Conservation (phyloP, 2,888 invertebrate genomes). For the Dryocosmus kuriphilus region DNA sequence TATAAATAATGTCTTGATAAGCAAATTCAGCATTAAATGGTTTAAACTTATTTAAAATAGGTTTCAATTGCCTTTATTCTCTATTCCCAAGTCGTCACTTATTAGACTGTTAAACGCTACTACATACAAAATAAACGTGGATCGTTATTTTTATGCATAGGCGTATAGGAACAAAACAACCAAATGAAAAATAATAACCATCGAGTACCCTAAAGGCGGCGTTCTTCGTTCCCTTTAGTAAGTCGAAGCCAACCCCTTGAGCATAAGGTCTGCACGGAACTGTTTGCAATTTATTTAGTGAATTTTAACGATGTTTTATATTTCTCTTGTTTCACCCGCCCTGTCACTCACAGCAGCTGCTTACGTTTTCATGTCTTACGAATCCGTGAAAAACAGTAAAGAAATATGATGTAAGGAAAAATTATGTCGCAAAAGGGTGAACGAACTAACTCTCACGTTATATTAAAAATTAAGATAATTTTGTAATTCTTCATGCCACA, state of each 20-base stretch:
- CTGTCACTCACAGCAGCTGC: conserved; percentile 56
- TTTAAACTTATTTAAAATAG: too few relatives aligned
- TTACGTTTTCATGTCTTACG: conserved; percentile 55
- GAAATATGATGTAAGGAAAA: neutral
- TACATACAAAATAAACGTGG: too few relatives aligned
- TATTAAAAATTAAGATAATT: too few relatives aligned
- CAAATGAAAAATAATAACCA: conserved; percentile 73
- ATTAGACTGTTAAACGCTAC: too few relatives aligned
- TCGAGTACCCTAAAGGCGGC: neutral
- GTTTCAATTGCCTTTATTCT: too few relatives aligned
- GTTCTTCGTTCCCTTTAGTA: conserved; percentile 40
- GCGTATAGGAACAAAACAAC: conserved; percentile 62
- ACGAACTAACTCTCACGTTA: neutral
- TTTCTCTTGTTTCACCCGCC: conserved; percentile 61
- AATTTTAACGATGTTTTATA: conserved; percentile 75
- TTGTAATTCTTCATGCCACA: too few relatives aligned
- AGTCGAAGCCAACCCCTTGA: conserved; percentile 50
- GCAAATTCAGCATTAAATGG: too few relatives aligned
- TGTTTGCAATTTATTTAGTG: conserved; percentile 73
- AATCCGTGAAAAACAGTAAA: conserved; percentile 41
- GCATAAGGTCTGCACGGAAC: conserved; percentile 67
- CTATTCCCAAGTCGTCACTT: too few relatives aligned
- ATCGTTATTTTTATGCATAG: neutral
- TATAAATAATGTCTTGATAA: too few relatives aligned
- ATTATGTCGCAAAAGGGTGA: conserved; percentile 7